Evolutionary conservation across 2,113 vertebrate species (phyloP).

Genomic region (Ophiodon elongatus): DNA sequence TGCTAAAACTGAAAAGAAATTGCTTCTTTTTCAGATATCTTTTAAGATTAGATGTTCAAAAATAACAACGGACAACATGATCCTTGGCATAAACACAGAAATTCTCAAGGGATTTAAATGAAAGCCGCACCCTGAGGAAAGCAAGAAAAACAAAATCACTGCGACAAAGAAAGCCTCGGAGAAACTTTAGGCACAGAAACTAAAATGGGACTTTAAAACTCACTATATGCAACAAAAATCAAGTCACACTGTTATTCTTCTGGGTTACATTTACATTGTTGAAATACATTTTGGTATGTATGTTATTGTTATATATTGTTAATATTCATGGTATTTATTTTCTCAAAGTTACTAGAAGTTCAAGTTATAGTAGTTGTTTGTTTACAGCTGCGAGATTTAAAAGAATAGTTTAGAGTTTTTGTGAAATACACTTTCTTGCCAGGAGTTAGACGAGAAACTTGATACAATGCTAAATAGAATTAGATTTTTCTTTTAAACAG

Average conservation of each 20-base stretch:
- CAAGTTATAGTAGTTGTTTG: neutral
- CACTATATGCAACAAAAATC: neutral
- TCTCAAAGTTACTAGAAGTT: neutral
- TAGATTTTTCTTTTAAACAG: neutral
- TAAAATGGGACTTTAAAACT: neutral
- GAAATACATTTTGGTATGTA: neutral
- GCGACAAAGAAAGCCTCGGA: neutral
- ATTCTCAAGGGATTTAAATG: slow-evolving; percentile 2
- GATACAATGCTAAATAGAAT: neutral
- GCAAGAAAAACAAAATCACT: neutral
- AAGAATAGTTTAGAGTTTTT: neutral
- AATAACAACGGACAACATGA: slow-evolving; percentile 5
- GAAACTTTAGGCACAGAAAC: neutral
- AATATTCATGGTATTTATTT: neutral
- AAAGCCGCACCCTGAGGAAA: slow-evolving; percentile 14
- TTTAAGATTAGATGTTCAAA: slow-evolving; percentile 1
- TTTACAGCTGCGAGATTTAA: neutral
- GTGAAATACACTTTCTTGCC: neutral
- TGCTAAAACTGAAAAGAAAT: slow-evolving; percentile 9
- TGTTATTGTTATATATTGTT: neutral
- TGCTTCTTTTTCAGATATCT: neutral
- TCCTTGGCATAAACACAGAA: neutral
- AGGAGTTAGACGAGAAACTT: neutral
- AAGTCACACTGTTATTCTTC: neutral
- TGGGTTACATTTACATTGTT: neutral